Base-by-base conservation (phyloP, 2,113 vertebrate genomes). In the Calyptomena viridis region DNA sequence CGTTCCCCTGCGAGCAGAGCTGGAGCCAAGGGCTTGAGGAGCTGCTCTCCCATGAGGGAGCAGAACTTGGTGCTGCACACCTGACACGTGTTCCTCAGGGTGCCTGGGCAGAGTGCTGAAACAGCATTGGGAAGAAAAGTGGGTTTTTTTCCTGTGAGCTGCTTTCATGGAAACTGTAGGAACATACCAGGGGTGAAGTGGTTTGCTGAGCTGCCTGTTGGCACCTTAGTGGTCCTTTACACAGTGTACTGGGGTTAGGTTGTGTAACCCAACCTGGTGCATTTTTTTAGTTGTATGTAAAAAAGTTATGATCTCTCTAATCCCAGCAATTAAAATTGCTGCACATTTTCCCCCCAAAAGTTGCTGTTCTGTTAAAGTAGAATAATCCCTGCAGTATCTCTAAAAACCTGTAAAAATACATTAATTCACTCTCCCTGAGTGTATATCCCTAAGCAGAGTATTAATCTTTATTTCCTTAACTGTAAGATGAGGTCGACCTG, bases 1-100 rank as follows among this genome's bases (percentile, higher is more conserved):
- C 19, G 4, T 30, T 52, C 3, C 2, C 27, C 46, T 55, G 3
- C 31, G 16, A 16, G 50, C 71, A 19, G 50, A 66, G 28, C 44
- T 46, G 12, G 23, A 49, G 13, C 17, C 12, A 6, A 12, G 49
- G 64, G 22, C 28, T 56, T 12, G 28, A 21, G 33, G 30, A 33
- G 14, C 23, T 9, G 53, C 35, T 64, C 13, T 30, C 0, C 50
- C 46, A 28, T 0, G 0, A 11, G 14, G 37, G 44, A 40, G 46
- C 55, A 56, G 46, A 82, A 37, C 17, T 27, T 46, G 25, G 22
- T 35, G 40, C 27, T 33, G 39, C 16, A 28, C 42, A 35, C 9
- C 33, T 52, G 11, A 22, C 35, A 18, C 1, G 4, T 63, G 44
- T 78, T 89, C 44, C 39, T 63, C 8, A 8, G 52, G 39, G n/a